Percentiles rank a stretch among this genome's conserved stretches.
Conservation (phyloP, 1,140 invertebrate genomes). For the Choristoneura fumiferana region DNA sequence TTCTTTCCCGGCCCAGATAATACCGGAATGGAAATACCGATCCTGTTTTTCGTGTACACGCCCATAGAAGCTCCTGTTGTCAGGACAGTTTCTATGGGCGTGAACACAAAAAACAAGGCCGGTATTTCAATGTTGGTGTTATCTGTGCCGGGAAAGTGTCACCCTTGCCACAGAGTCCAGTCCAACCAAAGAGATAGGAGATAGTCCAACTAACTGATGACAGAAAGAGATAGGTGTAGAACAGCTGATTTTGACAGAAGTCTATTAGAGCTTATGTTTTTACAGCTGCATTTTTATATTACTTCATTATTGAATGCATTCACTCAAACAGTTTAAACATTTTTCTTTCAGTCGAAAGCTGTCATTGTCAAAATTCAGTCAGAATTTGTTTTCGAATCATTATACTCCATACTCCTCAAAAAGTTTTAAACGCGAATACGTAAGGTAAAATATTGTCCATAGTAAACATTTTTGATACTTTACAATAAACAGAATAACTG, state of each 20-base stretch:
- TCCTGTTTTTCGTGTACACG: no score
- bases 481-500: neutral
- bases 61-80: no score
- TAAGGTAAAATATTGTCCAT: neutral
- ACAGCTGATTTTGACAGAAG: constrained; percentile 12
- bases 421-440: neutral
- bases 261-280: neutral
- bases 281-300: neutral
- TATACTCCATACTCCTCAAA: neutral
- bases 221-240: neutral
- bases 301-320: neutral
- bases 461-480: neutral
- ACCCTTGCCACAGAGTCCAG: no score
- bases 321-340: neutral
- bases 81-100: no score
- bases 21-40: no score
- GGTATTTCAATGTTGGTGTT: no score
- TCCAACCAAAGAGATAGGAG: no score
- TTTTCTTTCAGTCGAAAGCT: constrained; percentile 1
- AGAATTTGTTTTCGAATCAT: constrained; percentile 5
- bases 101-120: no score
- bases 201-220: no score
- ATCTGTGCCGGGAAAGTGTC: no score
- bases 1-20: no score
- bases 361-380: neutral